Conservation (phyloP, 2,797 vertebrate genomes). For the Chaenodraco wilsoni region DNA sequence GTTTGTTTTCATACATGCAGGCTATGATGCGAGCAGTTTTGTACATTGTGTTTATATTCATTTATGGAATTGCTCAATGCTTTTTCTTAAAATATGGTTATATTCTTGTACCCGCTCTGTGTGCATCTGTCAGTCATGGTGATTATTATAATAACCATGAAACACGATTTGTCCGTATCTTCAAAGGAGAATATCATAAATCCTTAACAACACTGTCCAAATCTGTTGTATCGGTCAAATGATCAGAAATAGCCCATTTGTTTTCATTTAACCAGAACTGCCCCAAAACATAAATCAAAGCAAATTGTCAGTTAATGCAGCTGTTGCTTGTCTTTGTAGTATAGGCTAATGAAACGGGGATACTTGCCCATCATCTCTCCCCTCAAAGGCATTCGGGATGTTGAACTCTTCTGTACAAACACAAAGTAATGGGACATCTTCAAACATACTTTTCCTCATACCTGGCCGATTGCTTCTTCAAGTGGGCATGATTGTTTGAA, state of each 20-base stretch:
- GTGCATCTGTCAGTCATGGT: not conserved
- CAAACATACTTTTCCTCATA: not conserved
- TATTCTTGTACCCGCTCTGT: no score
- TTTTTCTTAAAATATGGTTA: not conserved
- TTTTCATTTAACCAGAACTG: constrained; percentile 44
- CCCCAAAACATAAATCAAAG: constrained; percentile 48
- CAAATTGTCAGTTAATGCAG: constrained; percentile 8
- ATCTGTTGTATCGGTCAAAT: constrained; percentile 1
- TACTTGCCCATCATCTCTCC: constrained; percentile 1
- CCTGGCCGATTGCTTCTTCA: not conserved
- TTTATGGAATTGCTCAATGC: not conserved
- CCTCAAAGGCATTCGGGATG: not conserved
- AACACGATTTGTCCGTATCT: constrained; percentile 5
- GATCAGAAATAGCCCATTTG: constrained; percentile 32
- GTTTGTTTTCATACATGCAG: not conserved
- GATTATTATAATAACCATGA: not conserved
- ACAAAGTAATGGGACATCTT: constrained; percentile 3
- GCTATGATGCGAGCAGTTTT: constrained; percentile 4
- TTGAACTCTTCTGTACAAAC: not conserved
- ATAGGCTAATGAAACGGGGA: not conserved
- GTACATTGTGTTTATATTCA: not conserved
- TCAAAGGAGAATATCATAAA: constrained; percentile 30
- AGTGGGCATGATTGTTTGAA: not conserved
- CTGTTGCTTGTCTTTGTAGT: constrained; percentile 10
- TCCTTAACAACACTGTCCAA: constrained; percentile 8